Conservation (phyloP, 2,797 vertebrate species). For the Platyrinchus mystaceus region DNA sequence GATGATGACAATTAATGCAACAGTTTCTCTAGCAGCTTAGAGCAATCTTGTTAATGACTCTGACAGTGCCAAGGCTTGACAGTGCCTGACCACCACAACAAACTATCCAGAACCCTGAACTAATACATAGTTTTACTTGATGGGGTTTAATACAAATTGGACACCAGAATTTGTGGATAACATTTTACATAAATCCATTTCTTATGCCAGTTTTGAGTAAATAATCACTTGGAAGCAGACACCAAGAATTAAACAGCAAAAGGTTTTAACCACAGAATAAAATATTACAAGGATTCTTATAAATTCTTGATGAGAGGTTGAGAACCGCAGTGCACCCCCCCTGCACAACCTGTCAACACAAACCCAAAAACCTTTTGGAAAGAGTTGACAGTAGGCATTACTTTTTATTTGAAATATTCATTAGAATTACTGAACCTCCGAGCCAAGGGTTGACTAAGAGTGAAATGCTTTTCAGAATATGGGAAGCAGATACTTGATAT, state of each 20-base stretch:
- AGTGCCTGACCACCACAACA: not conserved
- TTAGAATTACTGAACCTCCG: not conserved
- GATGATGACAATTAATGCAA: not conserved
- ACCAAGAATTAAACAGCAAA: not conserved
- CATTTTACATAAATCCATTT: not conserved
- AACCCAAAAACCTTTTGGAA: not conserved
- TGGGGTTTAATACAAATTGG: not conserved
- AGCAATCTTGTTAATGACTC: not conserved
- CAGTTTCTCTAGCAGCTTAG: slow-evolving; percentile 10
- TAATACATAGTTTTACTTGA: not conserved
- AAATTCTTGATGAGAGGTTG: not conserved
- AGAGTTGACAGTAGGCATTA: not conserved
- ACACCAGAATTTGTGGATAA: not conserved
- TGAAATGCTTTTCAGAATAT: not conserved
- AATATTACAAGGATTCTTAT: not conserved
- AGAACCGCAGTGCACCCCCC: not conserved
- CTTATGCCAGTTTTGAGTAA: not conserved
- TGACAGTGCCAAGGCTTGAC: not conserved
- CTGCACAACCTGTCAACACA: not conserved
- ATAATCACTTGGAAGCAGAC: not conserved
- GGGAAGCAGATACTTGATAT: not conserved
- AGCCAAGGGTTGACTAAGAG: not conserved
- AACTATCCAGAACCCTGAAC: not conserved
- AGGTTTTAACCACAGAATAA: not conserved
- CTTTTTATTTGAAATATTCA: not conserved